Conservation (phyloP, 2,797 vertebrate genomes). For the Notoglanidium macrostoma region DNA sequence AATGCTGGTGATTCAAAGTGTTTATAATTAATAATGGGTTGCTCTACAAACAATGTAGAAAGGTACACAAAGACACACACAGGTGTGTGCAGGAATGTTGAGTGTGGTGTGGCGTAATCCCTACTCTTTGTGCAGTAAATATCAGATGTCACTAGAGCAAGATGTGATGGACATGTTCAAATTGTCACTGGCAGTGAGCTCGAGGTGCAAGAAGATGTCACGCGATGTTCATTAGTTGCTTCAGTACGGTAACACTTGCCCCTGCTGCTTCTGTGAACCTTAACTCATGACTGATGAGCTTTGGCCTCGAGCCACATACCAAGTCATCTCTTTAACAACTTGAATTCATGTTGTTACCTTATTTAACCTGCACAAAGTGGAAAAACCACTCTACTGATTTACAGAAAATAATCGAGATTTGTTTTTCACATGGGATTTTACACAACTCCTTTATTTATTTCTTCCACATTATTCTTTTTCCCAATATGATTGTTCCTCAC, state of each 20-base stretch:
- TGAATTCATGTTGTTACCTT: background rate
- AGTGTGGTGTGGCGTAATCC: conserved; percentile 17
- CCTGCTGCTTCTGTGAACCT: background rate
- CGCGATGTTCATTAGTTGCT: background rate
- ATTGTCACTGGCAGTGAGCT: background rate
- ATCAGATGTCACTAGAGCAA: background rate
- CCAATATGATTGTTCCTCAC: background rate
- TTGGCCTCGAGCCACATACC: background rate
- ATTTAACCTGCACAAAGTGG: background rate
- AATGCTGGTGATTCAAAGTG: background rate
- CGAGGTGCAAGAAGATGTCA: background rate
- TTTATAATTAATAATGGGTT: background rate
- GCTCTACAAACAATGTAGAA: background rate
- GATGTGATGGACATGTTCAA: conserved; percentile 11
- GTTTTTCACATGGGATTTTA: background rate
- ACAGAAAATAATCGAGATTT: background rate
- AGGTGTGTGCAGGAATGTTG: conserved; percentile 34
- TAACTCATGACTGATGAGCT: background rate
- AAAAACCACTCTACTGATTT: background rate
- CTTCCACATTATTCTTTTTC: background rate
- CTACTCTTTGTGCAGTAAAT: conserved; percentile 9
- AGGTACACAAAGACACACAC: background rate
- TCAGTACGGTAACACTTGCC: background rate
- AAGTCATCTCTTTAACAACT: background rate
- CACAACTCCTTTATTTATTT: background rate